Percentiles rank a stretch among this genome's conserved stretches.
phyloP scores from a whole-genome alignment of 1,140 invertebrate species.

The Panagrolaimus sp. region DNA sequence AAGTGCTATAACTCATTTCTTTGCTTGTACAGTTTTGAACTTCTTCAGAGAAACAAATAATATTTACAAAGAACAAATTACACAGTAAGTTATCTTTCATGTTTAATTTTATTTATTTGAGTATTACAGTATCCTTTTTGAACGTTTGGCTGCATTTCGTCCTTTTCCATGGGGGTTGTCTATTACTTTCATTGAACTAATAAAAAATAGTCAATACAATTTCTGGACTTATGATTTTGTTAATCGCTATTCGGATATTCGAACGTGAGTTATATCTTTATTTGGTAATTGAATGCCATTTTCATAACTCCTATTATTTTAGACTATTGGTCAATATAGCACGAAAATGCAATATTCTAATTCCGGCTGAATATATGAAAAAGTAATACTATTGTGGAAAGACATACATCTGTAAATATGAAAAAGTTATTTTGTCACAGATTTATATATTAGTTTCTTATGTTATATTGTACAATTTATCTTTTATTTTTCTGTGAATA shows the following conservation, averaged over 20 bases:
- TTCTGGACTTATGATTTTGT: slow-evolving; percentile 99
- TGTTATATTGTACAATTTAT: too few species aligned
- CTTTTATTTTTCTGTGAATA: too few species aligned
- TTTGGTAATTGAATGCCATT: too few species aligned
- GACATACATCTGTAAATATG: too few species aligned
- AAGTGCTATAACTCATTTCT: slow-evolving; percentile 98
- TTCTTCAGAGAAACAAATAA: slow-evolving; percentile 95
- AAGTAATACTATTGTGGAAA: too few species aligned
- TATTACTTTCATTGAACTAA: slow-evolving; percentile 97
- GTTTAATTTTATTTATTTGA: not conserved
- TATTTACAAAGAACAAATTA: slow-evolving; percentile 81
- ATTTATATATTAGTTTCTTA: too few species aligned
- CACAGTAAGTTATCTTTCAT: slow-evolving; percentile 60
- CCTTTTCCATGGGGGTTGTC: slow-evolving; percentile 98
- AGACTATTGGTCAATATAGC: too few species aligned
- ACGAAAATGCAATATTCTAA: too few species aligned
- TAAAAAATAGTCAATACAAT: slow-evolving; percentile 96
- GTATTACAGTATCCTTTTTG: slow-evolving; percentile 76
- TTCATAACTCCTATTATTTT: too few species aligned
- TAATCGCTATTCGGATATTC: slow-evolving; percentile 66
- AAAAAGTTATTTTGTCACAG: too few species aligned
- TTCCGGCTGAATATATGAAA: too few species aligned
- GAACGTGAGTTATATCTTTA: too few species aligned
- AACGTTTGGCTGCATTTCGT: slow-evolving; percentile 90
- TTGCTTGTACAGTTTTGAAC: slow-evolving; percentile 90